Conservation (phyloP, 2,888 invertebrate species). For the Parthenolecanium corni region DNA sequence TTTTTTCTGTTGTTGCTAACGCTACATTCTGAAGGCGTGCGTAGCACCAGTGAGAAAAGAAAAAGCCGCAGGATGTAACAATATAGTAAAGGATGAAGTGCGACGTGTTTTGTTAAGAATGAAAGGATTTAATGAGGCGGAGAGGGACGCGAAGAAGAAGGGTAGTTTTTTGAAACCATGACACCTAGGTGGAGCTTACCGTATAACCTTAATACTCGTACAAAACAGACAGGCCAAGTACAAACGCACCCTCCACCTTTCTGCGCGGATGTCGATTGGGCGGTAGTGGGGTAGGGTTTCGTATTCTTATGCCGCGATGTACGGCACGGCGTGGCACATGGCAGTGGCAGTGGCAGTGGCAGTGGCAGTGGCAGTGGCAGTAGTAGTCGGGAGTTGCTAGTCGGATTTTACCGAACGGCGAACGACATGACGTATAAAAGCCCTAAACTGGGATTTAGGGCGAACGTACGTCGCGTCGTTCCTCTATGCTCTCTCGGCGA, state of each 20-base stretch:
- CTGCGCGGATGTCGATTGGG: too few relatives aligned
- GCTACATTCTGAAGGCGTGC: neutral
- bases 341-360: neutral
- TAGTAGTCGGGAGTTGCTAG: too few relatives aligned
- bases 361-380: neutral
- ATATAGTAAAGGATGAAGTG: constrained; percentile 24
- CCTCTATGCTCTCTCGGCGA: constrained; percentile 10
- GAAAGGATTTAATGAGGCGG: constrained; percentile 16
- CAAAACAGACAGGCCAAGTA: neutral
- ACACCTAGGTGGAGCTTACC: constrained; percentile 27
- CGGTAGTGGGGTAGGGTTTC: too few relatives aligned
- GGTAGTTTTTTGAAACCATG: constrained; percentile 7
- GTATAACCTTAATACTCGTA: constrained; percentile 5
- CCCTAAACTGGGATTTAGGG: constrained; percentile 23
- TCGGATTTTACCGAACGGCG: constrained; percentile 21
- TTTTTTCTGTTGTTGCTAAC: neutral
- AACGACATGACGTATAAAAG: constrained; percentile 27
- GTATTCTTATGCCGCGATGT: too few relatives aligned
- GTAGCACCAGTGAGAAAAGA: neutral
- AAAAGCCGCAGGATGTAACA: constrained; percentile 21
- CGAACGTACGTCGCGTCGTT: too few relatives aligned
- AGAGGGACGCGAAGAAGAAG: constrained; percentile 1
- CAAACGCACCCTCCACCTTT: too few relatives aligned
- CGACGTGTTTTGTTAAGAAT: constrained; percentile 24
- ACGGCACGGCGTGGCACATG: neutral